phyloP scores from a whole-genome alignment of 2,888 invertebrate species.

The Callinectes sapidus region DNA sequence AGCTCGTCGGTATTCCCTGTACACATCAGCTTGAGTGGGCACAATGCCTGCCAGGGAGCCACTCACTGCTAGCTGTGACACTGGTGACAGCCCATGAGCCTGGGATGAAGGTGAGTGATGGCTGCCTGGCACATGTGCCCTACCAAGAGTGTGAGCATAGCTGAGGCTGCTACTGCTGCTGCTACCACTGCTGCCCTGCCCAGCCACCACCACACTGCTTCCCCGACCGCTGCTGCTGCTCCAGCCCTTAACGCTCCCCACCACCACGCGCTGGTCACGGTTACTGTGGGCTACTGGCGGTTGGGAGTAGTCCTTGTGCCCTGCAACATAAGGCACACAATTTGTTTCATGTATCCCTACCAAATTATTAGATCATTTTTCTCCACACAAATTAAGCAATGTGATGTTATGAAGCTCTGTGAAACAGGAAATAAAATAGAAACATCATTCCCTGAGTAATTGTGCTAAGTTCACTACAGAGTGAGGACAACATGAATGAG shows the following conservation, averaged over 20 bases:
- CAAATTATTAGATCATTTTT: background rate
- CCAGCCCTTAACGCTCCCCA: slow-evolving; percentile 68
- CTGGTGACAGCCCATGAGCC: slow-evolving; percentile 62
- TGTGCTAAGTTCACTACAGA: background rate
- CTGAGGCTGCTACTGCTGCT: slow-evolving; percentile 60
- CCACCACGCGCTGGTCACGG: slow-evolving; percentile 77
- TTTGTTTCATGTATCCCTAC: background rate
- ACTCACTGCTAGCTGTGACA: slow-evolving; percentile 65
- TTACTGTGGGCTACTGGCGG: slow-evolving; percentile 81
- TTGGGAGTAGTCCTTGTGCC: slow-evolving; percentile 80
- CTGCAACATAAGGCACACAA: slow-evolving; percentile 70
- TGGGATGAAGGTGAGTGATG: slow-evolving; percentile 65
- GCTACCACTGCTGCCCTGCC: slow-evolving; percentile 60
- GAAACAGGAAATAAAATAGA: too few species aligned
- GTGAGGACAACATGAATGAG: background rate
- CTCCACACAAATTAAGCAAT: background rate
- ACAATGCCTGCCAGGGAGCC: slow-evolving; percentile 67
- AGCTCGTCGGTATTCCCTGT: slow-evolving; percentile 70
- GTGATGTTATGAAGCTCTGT: background rate
- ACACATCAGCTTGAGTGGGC: slow-evolving; percentile 71
- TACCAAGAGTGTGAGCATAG: slow-evolving; percentile 59
- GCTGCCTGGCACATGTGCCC: slow-evolving; percentile 58
- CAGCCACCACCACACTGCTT: slow-evolving; percentile 59
- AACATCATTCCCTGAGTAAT: background rate
- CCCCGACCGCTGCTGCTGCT: slow-evolving; percentile 53